Base-by-base conservation (phyloP, 2,888 invertebrate genomes). In the Drosophila diplacantha region DNA sequence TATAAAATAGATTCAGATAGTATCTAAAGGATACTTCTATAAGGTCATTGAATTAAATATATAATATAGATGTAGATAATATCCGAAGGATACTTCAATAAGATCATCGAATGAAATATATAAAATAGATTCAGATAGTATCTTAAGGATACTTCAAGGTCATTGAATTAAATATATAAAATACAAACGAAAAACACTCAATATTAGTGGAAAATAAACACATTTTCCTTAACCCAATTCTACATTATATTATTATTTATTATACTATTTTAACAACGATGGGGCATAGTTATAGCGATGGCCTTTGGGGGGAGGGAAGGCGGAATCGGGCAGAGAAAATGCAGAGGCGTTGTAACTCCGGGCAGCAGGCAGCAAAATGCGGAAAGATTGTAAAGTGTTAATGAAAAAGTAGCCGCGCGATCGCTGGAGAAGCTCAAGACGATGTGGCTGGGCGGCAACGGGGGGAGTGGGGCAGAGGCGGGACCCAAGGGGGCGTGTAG, bases 351-450 rank as follows among this genome's bases (percentile, higher is more conserved):
- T 61, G 61, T 62, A 62, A 51, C 44, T 8, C 44, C 3, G 26
- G 16, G 2, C 26, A 43, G 26, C 16, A 26, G 18, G 24, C 24
- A 24, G 38, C 68, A 69, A 80, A 80, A 79, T 71, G 79, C 79
- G 79, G 79, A 71, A 80, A 72, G 76, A 81, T 74, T 83, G 83
- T 80, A 71, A 83, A 80, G 80, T 83, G 80, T 78, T 80, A 83
- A 83, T 80, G 83, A 80, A 80, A 80, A 83, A 83, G 78, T 80
- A 82, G 78, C 70, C 69, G 62, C 68, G 52, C 47, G 54, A 60
- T 61, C 50, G 50, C 18, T 32, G 58, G 35, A n/a, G 57, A 56
- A 56, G 57, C 26, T 34, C 41, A 55, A 54, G 34, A 34, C 26
- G 52, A 26, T 26, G 32, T 24, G 24, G 24, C 22, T 5, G 7